Conservation (phyloP, 2,797 vertebrate species). For the Sphenodon punctatus region DNA sequence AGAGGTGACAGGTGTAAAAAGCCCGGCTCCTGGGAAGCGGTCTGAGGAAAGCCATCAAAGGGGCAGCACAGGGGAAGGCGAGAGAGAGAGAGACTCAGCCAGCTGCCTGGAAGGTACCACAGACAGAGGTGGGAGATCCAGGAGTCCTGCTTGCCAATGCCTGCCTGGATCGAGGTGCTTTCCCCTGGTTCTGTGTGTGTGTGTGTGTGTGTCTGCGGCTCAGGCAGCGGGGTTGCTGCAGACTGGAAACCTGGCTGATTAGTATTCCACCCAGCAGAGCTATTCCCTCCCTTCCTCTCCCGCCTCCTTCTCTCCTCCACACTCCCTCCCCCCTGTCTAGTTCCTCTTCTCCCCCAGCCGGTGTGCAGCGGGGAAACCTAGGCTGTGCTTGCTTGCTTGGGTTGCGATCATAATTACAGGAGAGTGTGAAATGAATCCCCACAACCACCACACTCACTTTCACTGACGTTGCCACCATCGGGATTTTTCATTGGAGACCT, state of each 20-base stretch:
- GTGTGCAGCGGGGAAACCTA: slow-evolving; percentile 16
- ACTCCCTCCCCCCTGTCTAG: not conserved
- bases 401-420: not conserved
- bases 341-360: not conserved
- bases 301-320: not conserved
- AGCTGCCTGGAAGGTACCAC: not conserved
- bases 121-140: not conserved
- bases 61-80: not conserved
- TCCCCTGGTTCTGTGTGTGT: not conserved
- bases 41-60: slow-evolving; percentile 5
- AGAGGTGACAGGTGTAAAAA: slow-evolving; percentile 2
- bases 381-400: not conserved
- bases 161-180: not conserved
- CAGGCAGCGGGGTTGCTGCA: slow-evolving; percentile 32
- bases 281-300: slow-evolving; percentile 43
- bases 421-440: not conserved
- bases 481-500: not conserved
- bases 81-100: no score
- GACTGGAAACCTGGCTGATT: slow-evolving; percentile 51
- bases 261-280: slow-evolving; percentile 57
- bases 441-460: rapidly evolving
- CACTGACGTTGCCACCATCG: not conserved
- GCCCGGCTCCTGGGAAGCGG: not conserved
- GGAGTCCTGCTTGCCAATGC: not conserved
- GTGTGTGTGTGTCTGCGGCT: slow-evolving; percentile 32